These are phyloP conservation scores for Eira barbara DNA, from an alignment of 2,113 vertebrate species.

Conservation along the genomic window DNA sequence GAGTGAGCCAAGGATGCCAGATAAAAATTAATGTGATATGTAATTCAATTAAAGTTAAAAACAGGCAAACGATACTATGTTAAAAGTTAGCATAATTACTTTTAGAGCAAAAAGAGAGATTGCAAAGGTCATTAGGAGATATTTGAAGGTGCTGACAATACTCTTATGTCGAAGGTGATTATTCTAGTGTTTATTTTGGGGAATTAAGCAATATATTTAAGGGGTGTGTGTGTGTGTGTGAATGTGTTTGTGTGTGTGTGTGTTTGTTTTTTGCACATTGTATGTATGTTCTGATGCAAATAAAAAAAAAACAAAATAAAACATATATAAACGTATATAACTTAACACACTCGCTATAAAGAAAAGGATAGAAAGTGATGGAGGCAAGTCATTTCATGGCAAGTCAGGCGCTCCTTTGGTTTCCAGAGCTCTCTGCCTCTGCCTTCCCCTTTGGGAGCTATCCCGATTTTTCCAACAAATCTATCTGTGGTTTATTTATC, in stretches of 20 bases:
- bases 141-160: too few relatives aligned
- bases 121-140: not conserved
- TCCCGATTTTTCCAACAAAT: not conserved
- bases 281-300: not conserved
- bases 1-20: not conserved
- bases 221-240: not conserved
- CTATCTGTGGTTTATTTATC: not conserved
- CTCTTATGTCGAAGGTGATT: not conserved
- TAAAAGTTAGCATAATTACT: not conserved
- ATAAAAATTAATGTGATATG: not conserved
- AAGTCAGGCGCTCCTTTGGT: not conserved
- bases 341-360: not conserved
- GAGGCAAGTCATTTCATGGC: not conserved
- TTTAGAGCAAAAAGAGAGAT: not conserved
- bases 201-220: not conserved
- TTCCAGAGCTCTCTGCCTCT: not conserved
- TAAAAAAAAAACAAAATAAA: not conserved
- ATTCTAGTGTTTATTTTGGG: not conserved
- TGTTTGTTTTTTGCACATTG: not conserved
- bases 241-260: not conserved
- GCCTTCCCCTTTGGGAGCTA: not conserved
- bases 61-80: not conserved
- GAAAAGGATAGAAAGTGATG: not conserved
- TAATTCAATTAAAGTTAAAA: not conserved
- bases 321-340: not conserved